These are phyloP conservation scores for Nansenia antarctica DNA, from an alignment of 2,113 vertebrate genomes.

Conservation along the genomic window DNA sequence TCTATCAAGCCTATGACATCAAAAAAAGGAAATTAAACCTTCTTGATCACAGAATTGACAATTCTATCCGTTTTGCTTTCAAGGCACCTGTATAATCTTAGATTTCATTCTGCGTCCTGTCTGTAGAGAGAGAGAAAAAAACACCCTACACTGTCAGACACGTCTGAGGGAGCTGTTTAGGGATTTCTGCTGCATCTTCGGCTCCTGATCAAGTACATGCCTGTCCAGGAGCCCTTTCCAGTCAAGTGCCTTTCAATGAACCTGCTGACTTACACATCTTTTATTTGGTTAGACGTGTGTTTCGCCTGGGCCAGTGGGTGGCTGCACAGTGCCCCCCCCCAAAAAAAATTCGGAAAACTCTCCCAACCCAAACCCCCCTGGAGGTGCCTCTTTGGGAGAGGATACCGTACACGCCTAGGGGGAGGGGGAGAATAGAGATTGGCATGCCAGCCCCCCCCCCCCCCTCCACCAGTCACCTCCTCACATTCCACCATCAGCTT, in stretches of 20 bases:
- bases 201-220: slow-evolving; percentile 9
- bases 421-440: background rate
- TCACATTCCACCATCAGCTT: slow-evolving; percentile 1
- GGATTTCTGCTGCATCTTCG: background rate
- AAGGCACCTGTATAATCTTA: background rate
- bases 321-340: background rate
- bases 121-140: background rate
- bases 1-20: too few relatives aligned
- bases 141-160: background rate
- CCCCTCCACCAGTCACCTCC: background rate
- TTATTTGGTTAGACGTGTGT: slow-evolving; percentile 17
- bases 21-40: too few relatives aligned
- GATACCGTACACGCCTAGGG: background rate
- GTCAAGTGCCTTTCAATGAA: slow-evolving; percentile 12
- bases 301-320: background rate
- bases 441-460: background rate
- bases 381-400: background rate
- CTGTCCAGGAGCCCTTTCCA: slow-evolving; percentile 6
- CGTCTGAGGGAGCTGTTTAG: background rate
- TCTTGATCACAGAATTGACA: too few relatives aligned
- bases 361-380: background rate
- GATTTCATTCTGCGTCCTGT: background rate
- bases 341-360: too few relatives aligned
- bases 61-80: background rate
- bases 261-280: slow-evolving; percentile 26